A percentile compares a stretch with the other conserved stretches of the same genome.
These are phyloP conservation scores for Pteropus alecto DNA, from an alignment of 2,113 vertebrate genomes.

Conservation along the genomic window DNA sequence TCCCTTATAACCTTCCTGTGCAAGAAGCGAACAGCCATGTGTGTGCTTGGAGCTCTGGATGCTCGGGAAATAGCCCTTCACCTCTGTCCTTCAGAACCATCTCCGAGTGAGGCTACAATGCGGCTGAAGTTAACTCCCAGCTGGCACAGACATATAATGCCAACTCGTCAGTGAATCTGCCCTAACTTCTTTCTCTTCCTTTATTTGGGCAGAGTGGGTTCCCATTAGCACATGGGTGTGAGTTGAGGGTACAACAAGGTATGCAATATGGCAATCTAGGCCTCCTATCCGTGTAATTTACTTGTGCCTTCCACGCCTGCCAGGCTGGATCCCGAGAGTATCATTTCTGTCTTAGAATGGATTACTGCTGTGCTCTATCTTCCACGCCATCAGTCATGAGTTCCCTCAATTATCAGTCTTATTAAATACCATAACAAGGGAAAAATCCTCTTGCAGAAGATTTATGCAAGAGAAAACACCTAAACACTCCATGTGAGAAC, in stretches of 20 bases:
- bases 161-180: background rate
- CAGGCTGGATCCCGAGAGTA: background rate
- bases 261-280: too few relatives aligned
- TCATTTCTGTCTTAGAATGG: background rate
- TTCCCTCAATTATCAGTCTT: background rate
- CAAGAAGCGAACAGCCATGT: background rate
- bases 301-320: background rate
- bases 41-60: background rate
- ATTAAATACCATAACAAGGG: background rate
- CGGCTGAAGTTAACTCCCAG: background rate
- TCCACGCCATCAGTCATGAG: background rate
- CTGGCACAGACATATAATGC: accelerated
- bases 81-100: background rate
- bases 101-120: accelerated
- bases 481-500: background rate
- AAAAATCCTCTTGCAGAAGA: background rate
- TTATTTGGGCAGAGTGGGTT: background rate
- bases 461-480: background rate
- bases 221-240: background rate
- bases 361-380: background rate
- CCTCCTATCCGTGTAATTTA: background rate
- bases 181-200: background rate
- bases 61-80: background rate
- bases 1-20: background rate
- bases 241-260: background rate